Evolutionary conservation across 2,797 vertebrate species (phyloP).

Genomic region (Allenopithecus nigroviridis): DNA sequence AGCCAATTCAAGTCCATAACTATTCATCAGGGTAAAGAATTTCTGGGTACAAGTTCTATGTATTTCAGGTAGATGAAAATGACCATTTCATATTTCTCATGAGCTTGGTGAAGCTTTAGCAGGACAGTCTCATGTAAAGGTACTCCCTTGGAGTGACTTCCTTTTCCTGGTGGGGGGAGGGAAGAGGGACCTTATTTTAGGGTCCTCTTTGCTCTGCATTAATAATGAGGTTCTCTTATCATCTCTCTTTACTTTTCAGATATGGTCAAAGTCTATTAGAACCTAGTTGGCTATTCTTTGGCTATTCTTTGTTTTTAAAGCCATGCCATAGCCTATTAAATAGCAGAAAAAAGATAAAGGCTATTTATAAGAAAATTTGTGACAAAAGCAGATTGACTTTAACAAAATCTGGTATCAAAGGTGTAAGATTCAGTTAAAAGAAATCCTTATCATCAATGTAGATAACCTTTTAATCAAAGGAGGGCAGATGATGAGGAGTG

Average conservation of each 20-base stretch:
- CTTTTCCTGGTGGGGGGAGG: neutral
- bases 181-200: neutral
- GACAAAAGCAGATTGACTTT: neutral
- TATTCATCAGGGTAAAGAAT: neutral
- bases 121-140: neutral
- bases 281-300: neutral
- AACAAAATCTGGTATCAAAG: constrained; percentile 21
- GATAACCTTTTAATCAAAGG: constrained; percentile 13
- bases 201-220: neutral
- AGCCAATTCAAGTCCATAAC: neutral
- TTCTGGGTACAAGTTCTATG: neutral
- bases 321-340: constrained; percentile 8
- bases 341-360: constrained; percentile 20
- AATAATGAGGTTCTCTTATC: constrained; percentile 2
- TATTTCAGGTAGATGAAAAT: neutral
- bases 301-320: constrained; percentile 23
- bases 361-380: neutral
- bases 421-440: constrained; percentile 28
- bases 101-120: neutral
- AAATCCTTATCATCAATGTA: constrained; percentile 2
- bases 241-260: neutral
- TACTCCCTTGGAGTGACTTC: neutral
- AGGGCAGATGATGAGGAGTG: neutral
- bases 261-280: neutral
- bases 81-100: neutral